These are phyloP conservation scores for Alethe diademata DNA, from an alignment of 2,113 vertebrate species.

Conservation along the genomic window DNA sequence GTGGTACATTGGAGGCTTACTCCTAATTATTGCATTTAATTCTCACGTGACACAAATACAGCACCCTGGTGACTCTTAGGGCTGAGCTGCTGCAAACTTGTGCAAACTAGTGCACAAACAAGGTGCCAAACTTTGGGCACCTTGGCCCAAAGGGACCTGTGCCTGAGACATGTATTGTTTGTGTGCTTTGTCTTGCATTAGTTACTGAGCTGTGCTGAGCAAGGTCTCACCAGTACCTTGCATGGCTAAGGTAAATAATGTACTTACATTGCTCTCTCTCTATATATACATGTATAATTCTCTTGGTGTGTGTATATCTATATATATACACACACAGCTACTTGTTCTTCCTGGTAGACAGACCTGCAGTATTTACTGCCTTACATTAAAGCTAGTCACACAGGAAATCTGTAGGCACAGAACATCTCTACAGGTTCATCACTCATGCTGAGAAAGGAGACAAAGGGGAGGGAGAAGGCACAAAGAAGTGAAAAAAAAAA, in stretches of 20 bases:
- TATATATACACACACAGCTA: background rate
- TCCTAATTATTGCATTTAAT: background rate
- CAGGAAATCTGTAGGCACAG: background rate
- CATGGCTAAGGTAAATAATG: background rate
- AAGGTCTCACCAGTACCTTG: background rate
- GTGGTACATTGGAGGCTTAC: background rate
- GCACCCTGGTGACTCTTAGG: background rate
- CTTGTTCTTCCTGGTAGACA: background rate
- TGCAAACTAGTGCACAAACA: too few species aligned
- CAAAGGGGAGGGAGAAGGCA: background rate
- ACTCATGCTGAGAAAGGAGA: background rate
- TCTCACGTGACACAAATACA: background rate
- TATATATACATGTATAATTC: background rate
- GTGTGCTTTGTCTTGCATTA: background rate
- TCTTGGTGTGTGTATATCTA: background rate
- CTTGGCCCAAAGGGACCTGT: background rate
- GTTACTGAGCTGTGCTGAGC: background rate
- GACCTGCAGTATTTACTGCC: background rate
- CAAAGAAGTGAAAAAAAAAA: background rate
- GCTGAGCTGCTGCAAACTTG: background rate
- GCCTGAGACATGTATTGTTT: background rate
- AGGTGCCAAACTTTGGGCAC: background rate
- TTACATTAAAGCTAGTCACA: background rate
- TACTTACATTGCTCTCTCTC: background rate
- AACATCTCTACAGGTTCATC: background rate